Evolutionary conservation across 2,113 vertebrate species (phyloP).

Genomic region (Terrapene triunguis): DNA sequence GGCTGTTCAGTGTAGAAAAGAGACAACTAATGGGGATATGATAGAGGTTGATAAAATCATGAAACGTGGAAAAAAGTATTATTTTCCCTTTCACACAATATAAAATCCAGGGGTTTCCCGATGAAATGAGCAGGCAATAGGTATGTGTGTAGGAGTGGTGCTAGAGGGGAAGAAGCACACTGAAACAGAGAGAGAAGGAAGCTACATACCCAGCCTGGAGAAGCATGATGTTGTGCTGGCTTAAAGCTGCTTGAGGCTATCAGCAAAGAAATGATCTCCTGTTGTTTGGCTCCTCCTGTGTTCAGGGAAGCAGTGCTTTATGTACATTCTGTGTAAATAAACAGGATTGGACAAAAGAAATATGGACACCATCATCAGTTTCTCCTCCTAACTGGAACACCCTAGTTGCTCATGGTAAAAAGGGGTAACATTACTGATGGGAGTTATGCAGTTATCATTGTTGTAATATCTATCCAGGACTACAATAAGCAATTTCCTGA

Average conservation of each 20-base stretch:
- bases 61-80: background rate
- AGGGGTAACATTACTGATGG: background rate
- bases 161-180: background rate
- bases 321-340: background rate
- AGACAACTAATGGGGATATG: background rate
- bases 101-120: background rate
- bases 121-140: background rate
- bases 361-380: background rate
- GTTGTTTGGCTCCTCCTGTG: background rate
- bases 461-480: constrained; percentile 48
- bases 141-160: background rate
- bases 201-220: background rate
- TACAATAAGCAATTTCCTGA: constrained; percentile 74
- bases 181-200: background rate
- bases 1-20: background rate
- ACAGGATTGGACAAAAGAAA: background rate
- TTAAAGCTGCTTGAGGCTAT: background rate
- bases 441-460: background rate
- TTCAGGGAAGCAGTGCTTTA: background rate
- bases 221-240: background rate
- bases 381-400: background rate
- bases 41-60: background rate
- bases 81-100: background rate
- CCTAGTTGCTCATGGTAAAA: background rate
- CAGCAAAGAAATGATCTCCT: background rate